A percentile compares a stretch with the other conserved stretches of the same genome.
Conservation (phyloP, 2,113 vertebrate genomes). For the Petromus typicus region DNA sequence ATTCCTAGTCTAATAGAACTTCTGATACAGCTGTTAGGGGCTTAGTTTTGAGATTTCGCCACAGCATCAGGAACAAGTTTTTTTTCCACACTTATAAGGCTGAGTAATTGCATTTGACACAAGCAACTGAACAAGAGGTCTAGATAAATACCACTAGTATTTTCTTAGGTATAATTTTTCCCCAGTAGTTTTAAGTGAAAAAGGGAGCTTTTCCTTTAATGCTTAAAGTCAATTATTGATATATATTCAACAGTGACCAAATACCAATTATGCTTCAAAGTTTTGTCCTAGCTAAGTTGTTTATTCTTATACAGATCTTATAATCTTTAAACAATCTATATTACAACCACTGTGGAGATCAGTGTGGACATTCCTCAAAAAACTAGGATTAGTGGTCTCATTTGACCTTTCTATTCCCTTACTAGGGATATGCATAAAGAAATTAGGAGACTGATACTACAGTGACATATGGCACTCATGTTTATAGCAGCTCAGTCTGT, state of each 20-base stretch:
- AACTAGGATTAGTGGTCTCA: no score
- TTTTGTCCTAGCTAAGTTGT: not conserved
- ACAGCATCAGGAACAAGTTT: not conserved
- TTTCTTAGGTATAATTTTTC: constrained; percentile 6
- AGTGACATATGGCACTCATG: no score
- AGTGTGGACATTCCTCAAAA: no score
- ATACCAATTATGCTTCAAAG: not conserved
- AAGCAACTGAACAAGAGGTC: not conserved
- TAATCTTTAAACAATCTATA: not conserved
- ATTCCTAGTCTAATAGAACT: not conserved
- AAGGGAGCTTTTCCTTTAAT: not conserved
- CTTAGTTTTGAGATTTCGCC: not conserved
- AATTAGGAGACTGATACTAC: no score
- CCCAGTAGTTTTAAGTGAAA: not conserved
- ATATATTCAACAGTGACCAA: constrained; percentile 3
- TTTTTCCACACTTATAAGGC: not conserved
- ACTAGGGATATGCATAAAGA: no score
- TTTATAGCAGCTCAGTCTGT: no score
- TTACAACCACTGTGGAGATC: no score
- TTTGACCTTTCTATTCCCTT: no score
- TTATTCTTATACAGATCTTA: constrained; percentile 32
- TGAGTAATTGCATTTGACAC: not conserved
- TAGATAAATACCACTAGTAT: not conserved
- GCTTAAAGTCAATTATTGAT: constrained; percentile 13
- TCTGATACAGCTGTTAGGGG: not conserved